Evolutionary conservation across 2,888 invertebrate genomes (phyloP).

Genomic region (Sinotaia quadrata): DNA sequence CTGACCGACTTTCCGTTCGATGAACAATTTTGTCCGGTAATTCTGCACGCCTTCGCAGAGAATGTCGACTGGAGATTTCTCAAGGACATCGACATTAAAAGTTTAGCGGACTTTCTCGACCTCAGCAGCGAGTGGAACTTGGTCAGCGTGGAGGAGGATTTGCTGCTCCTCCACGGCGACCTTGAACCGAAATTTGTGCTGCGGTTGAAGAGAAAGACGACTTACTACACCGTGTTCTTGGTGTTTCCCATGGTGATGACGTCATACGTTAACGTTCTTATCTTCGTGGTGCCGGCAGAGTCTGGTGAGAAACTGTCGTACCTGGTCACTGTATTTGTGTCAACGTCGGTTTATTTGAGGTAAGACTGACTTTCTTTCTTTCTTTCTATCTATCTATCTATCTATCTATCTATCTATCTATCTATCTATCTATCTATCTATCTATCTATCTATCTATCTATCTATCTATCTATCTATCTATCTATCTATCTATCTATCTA

Average conservation of each 20-base stretch:
- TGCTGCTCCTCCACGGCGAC: neutral
- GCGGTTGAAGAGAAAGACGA: conserved; percentile 3
- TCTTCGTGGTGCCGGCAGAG: conserved; percentile 26
- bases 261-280: conserved; percentile 23
- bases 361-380: no score
- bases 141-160: neutral
- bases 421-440: no score
- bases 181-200: neutral
- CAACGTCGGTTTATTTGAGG: conserved; percentile 24
- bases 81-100: neutral
- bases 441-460: no score
- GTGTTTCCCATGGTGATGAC: conserved; percentile 24
- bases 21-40: conserved; percentile 13
- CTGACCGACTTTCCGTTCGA: conserved; percentile 26
- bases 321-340: conserved; percentile 27
- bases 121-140: neutral
- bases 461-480: no score
- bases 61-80: neutral
- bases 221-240: conserved; percentile 27
- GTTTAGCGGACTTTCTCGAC: neutral
- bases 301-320: conserved; percentile 32
- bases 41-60: neutral
- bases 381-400: no score
- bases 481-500: no score
- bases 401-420: no score